Evolutionary conservation across 2,113 vertebrate species (phyloP).

Genomic region (Candoia aspera): DNA sequence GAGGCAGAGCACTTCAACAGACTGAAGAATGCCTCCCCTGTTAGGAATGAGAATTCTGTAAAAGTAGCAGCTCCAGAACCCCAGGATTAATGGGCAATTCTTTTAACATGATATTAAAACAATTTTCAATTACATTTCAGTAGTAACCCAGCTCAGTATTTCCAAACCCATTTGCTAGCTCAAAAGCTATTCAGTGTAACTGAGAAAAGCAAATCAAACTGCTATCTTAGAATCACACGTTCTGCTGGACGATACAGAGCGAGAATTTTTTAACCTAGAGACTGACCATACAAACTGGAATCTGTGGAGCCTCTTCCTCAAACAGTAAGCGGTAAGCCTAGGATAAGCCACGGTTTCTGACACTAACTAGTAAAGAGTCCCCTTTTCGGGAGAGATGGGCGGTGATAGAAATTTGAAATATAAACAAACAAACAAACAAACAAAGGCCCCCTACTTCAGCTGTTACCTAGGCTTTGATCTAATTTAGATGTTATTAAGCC

Average conservation of each 20-base stretch:
- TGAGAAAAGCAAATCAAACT: neutral
- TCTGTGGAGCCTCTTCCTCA: neutral
- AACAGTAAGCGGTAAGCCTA: neutral
- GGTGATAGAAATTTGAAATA: no score
- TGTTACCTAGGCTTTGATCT: neutral
- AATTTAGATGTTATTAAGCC: neutral
- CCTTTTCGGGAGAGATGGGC: no score
- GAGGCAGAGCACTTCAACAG: conserved; percentile 90
- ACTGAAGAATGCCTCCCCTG: conserved; percentile 82
- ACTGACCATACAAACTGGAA: neutral
- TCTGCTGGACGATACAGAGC: neutral
- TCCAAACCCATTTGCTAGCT: neutral
- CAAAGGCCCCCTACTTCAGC: neutral
- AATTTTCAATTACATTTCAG: neutral
- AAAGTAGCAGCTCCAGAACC: neutral
- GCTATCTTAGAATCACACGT: neutral
- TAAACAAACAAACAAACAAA: no score
- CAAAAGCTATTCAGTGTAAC: neutral
- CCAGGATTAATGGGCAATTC: neutral
- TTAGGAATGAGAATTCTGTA: conserved; percentile 30
- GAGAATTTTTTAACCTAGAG: neutral
- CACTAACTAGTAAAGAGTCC: no score
- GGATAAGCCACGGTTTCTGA: neutral
- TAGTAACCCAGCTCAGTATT: neutral
- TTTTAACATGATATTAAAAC: neutral